phyloP scores from a whole-genome alignment of 2,113 vertebrate species.

The Poeciliopsis occidentalis region DNA sequence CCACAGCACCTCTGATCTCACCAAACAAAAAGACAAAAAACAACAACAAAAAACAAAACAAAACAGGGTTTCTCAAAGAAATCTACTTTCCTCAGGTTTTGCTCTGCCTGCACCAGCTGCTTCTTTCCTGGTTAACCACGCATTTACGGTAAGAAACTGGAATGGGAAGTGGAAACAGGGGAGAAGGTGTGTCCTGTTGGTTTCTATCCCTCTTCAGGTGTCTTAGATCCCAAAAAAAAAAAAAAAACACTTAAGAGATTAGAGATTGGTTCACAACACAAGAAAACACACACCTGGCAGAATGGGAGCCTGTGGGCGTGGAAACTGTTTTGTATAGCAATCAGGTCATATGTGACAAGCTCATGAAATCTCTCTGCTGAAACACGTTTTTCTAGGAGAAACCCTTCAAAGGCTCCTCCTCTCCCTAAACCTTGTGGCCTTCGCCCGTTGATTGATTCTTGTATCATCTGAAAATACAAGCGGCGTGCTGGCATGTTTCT shows the following conservation, averaged over 20 bases:
- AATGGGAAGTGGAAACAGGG: constrained; percentile 50
- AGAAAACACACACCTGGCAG: constrained; percentile 42
- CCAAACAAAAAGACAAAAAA: not conserved
- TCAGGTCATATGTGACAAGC: constrained; percentile 60
- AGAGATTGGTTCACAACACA: constrained; percentile 27
- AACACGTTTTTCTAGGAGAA: constrained; percentile 42
- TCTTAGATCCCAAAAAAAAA: constrained; percentile 3
- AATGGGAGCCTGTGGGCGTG: constrained; percentile 49
- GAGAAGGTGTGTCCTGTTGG: constrained; percentile 19
- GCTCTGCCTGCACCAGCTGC: constrained; percentile 64
- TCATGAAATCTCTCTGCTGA: constrained; percentile 43
- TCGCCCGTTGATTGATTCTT: constrained; percentile 56
- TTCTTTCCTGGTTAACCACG: constrained; percentile 79
- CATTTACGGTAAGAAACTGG: constrained; percentile 74
- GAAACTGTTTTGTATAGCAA: constrained; percentile 54
- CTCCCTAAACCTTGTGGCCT: constrained; percentile 14
- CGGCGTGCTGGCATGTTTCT: constrained; percentile 31
- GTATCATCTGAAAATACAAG: constrained; percentile 41
- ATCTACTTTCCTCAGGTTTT: constrained; percentile 43
- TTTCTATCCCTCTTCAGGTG: constrained; percentile 30
- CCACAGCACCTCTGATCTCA: constrained; percentile 47
- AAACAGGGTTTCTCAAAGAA: constrained; percentile 39
- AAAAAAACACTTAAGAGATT: constrained; percentile 44
- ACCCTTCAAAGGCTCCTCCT: constrained; percentile 33
- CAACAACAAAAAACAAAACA: too few relatives aligned